Evolutionary conservation across 1,140 invertebrate species (phyloP), one percentile per base, ranked within the genome.

Genomic region (Epicauta chinensis): DNA sequence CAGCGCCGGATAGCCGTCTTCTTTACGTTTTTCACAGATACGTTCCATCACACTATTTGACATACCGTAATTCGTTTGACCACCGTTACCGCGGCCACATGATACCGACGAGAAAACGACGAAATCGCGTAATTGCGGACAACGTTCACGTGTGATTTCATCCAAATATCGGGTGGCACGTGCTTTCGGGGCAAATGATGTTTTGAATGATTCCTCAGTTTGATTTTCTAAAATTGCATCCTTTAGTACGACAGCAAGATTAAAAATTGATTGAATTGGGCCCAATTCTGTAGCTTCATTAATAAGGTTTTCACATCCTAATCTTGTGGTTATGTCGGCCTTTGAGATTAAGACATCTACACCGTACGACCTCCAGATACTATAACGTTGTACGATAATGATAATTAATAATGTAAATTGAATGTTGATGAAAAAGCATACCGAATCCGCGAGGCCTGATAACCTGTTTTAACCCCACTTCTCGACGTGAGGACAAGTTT

Each of bases 31-130:
- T n/a, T n/a, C n/a, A n/a, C n/a, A n/a, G n/a, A n/a, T n/a, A n/a
- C n/a, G n/a, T n/a, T n/a, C n/a, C n/a, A n/a, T n/a, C n/a, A n/a
- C n/a, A n/a, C n/a, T n/a, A n/a, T n/a, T n/a, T n/a, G n/a, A n/a
- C n/a, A n/a, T n/a, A n/a, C n/a, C n/a, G n/a, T n/a, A n/a, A n/a
- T n/a, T n/a, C 0, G 86, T 81, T 71, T 94, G 91, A 2, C 91
- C 91, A 36, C 82, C 81, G 71, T 94, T 93, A 54, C 91, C 91
- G 35, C 88, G 77, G 3, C 91, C 91, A 70, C 89, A 91, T 32
- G 83, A 86, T 3, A 93, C 86, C 38, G 88, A 91, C 2, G 91
- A 94, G 70, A 93, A 95, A 13, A 89, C 81, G 3, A 84, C 80
- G 59, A 86, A 86, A 58, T 59, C 15, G 12, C 48, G 54, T 13